Conservation (phyloP, 2,797 vertebrate species). For the Cirrhinus molitorella region DNA sequence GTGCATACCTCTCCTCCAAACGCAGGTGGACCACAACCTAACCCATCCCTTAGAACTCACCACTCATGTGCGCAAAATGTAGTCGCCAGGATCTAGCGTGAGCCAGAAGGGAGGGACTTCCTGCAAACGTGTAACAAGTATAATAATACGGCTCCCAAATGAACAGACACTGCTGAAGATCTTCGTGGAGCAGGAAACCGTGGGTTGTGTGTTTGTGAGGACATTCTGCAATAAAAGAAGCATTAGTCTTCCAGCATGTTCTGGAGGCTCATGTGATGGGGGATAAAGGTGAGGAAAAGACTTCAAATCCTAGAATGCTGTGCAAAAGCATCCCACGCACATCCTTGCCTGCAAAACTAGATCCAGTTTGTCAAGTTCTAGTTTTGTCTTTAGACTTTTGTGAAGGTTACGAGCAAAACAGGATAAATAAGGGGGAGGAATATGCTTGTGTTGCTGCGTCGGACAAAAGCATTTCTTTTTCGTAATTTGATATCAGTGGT, state of each 20-base stretch:
- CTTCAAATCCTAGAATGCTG: slow-evolving; percentile 67
- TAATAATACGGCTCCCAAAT: slow-evolving; percentile 29
- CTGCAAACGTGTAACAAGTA: slow-evolving; percentile 15
- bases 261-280: slow-evolving; percentile 57
- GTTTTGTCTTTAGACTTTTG: slow-evolving; percentile 40
- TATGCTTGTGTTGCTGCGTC: slow-evolving; percentile 59
- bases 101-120: not conserved
- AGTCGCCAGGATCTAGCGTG: not conserved
- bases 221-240: slow-evolving; percentile 48
- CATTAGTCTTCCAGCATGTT: slow-evolving; percentile 59
- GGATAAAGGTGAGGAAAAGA: slow-evolving; percentile 54
- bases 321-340: slow-evolving; percentile 63
- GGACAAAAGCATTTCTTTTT: slow-evolving; percentile 62
- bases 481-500: slow-evolving; percentile 62
- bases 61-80: not conserved
- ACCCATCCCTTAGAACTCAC: not conserved
- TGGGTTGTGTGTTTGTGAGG: slow-evolving; percentile 18
- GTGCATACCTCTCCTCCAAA: slow-evolving; percentile 28
- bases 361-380: slow-evolving; percentile 71
- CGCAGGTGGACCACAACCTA: slow-evolving; percentile 1
- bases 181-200: slow-evolving; percentile 24
- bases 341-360: slow-evolving; percentile 60
- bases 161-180: slow-evolving; percentile 15
- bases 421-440: slow-evolving; percentile 55
- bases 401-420: slow-evolving; percentile 15